A percentile compares a stretch with the other conserved stretches of the same genome.
Conservation (phyloP, 1,140 invertebrate species). For the Paraescarpia echinospica region DNA sequence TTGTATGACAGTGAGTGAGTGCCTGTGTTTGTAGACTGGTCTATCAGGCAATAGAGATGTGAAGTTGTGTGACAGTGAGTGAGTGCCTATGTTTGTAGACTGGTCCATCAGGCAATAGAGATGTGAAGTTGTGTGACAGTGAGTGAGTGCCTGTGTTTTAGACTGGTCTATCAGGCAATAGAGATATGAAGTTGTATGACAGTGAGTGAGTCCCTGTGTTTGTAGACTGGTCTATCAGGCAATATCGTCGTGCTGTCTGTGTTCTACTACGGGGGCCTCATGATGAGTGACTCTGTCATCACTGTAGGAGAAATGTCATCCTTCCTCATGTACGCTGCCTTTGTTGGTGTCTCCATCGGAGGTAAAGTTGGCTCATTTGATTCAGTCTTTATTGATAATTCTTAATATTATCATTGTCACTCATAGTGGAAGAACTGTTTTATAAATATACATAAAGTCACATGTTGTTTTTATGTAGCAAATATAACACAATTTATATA, state of each 20-base stretch:
- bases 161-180: too few species aligned
- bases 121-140: too few species aligned
- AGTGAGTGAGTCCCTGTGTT: neutral
- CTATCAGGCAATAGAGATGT: too few species aligned
- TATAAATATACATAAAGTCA: neutral
- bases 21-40: too few species aligned
- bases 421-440: neutral
- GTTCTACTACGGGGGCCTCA: conserved; percentile 87
- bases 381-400: neutral
- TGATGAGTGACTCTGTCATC: conserved; percentile 80
- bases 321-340: conserved; percentile 89
- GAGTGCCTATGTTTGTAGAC: too few species aligned
- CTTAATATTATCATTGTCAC: neutral
- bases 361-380: conserved; percentile 41
- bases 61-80: too few species aligned
- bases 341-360: conserved; percentile 85
- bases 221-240: conserved; percentile 86
- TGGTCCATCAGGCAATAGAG: too few species aligned
- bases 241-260: conserved; percentile 90
- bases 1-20: too few species aligned
- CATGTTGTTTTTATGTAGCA: neutral
- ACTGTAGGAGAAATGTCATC: conserved; percentile 88
- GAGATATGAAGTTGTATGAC: too few species aligned
- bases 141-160: too few species aligned
- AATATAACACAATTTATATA: neutral